A percentile compares a stretch with the other conserved stretches of the same genome.
These are phyloP conservation scores for Phyllotreta striolata DNA, from an alignment of 2,888 invertebrate genomes.

Conservation along the genomic window DNA sequence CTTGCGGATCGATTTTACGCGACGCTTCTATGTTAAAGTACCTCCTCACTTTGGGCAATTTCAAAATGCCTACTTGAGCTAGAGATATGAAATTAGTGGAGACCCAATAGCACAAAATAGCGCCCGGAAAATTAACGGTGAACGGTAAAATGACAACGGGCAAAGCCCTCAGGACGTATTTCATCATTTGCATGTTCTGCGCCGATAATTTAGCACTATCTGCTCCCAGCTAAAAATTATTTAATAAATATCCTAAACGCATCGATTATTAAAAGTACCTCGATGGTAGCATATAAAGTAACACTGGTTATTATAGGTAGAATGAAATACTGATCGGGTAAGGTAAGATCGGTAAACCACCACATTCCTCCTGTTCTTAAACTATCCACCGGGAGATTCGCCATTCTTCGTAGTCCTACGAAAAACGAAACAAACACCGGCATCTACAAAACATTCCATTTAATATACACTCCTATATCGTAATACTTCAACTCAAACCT, in stretches of 20 bases:
- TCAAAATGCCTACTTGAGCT: conserved; percentile 79
- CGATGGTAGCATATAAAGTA: conserved; percentile 84
- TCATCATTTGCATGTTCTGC: conserved; percentile 75
- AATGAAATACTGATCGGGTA: conserved; percentile 87
- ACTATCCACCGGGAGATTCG: conserved; percentile 89
- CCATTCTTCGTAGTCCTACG: conserved; percentile 86
- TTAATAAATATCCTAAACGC: background rate
- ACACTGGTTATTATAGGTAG: conserved; percentile 86
- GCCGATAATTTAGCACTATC: conserved; percentile 75
- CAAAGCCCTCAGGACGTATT: conserved; percentile 76
- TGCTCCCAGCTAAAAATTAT: conserved; percentile 70
- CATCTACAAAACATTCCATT: conserved; percentile 61
- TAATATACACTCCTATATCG: conserved; percentile 10
- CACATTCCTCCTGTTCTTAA: conserved; percentile 85
- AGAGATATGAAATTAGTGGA: conserved; percentile 87
- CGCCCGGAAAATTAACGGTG: conserved; percentile 87
- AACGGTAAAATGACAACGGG: conserved; percentile 86
- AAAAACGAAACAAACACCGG: conserved; percentile 95
- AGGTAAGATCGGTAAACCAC: conserved; percentile 94
- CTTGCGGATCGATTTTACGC: conserved; percentile 65
- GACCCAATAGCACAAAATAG: conserved; percentile 89
- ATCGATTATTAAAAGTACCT: conserved; percentile 61
- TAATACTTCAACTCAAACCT: conserved; percentile 64
- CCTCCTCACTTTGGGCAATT: conserved; percentile 75
- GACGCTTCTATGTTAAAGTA: conserved; percentile 79